phyloP scores from a whole-genome alignment of 64 coral and sea anemone genomes.

The Stylophora pistillata region DNA sequence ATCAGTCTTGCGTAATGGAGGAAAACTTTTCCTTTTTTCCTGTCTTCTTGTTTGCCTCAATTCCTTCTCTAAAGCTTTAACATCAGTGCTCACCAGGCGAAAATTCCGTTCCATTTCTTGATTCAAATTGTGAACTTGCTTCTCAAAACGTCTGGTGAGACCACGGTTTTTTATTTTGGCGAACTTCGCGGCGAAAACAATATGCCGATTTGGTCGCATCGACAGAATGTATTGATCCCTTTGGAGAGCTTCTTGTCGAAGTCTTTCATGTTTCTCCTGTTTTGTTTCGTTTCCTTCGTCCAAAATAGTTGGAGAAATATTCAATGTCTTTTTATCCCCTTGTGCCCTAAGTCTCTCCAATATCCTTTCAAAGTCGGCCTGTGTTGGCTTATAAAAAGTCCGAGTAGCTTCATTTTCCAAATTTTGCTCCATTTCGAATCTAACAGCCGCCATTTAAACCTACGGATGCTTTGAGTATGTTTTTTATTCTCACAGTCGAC shows the following conservation, averaged over 20 bases:
- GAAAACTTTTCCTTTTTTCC: neutral
- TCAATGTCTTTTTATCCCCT: neutral
- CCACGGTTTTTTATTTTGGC: constrained; percentile 58
- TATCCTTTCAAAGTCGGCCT: constrained; percentile 3
- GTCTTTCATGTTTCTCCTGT: neutral
- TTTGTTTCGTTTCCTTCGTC: constrained; percentile 25
- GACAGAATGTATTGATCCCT: constrained; percentile 38
- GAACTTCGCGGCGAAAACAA: constrained; percentile 53
- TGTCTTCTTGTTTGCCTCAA: neutral
- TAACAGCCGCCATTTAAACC: neutral
- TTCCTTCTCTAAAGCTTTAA: constrained; percentile 15
- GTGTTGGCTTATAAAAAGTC: constrained; percentile 14
- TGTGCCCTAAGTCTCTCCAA: neutral
- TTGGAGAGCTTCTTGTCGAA: constrained; percentile 25
- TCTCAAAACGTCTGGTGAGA: neutral
- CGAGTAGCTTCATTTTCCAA: neutral
- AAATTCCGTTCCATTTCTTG: constrained; percentile 11
- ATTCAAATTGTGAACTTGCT: neutral
- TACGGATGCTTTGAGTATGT: neutral
- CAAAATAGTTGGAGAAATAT: constrained; percentile 3
- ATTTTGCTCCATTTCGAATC: neutral
- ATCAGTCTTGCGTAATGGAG: neutral
- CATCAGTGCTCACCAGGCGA: neutral
- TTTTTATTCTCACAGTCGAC: no score
- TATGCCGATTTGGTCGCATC: constrained; percentile 39